A percentile compares a stretch with the other conserved stretches of the same genome.
Evolutionary conservation across 2,113 vertebrate species (phyloP).

Genomic region (Peucedramus taeniatus): DNA sequence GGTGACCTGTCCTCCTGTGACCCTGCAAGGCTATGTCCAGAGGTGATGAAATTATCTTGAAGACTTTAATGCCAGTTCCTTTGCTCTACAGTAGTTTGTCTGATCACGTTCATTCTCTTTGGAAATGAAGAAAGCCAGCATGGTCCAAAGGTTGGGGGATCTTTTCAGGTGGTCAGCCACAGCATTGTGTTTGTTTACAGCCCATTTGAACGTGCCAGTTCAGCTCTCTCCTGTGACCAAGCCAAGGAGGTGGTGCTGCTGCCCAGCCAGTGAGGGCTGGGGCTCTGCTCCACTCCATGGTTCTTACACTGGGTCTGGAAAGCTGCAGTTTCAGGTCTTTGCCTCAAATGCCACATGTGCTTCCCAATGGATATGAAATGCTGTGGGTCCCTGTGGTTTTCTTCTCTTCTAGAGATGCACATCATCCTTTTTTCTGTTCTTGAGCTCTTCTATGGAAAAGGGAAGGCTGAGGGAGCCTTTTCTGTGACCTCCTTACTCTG

Average conservation of each 20-base stretch:
- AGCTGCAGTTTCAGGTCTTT: neutral
- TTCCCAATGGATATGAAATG: neutral
- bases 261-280: neutral
- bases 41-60: neutral
- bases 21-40: neutral
- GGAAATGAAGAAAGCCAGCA: neutral
- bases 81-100: neutral
- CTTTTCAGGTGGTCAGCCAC: neutral
- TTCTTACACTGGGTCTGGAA: neutral
- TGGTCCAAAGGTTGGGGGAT: neutral
- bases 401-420: neutral
- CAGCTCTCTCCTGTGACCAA: neutral
- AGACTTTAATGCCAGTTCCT: neutral
- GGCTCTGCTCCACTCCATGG: neutral
- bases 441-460: neutral
- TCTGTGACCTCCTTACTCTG: neutral
- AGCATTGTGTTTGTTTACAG: neutral
- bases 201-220: neutral
- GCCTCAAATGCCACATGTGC: neutral
- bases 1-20: neutral
- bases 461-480: neutral
- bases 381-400: neutral
- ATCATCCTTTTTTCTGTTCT: neutral
- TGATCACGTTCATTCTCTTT: neutral
- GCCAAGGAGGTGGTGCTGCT: fast-evolving